Percentiles rank a stretch among this genome's conserved stretches.
These are phyloP conservation scores for Aphidius ervi DNA, from an alignment of 1,140 invertebrate species.

Conservation along the genomic window DNA sequence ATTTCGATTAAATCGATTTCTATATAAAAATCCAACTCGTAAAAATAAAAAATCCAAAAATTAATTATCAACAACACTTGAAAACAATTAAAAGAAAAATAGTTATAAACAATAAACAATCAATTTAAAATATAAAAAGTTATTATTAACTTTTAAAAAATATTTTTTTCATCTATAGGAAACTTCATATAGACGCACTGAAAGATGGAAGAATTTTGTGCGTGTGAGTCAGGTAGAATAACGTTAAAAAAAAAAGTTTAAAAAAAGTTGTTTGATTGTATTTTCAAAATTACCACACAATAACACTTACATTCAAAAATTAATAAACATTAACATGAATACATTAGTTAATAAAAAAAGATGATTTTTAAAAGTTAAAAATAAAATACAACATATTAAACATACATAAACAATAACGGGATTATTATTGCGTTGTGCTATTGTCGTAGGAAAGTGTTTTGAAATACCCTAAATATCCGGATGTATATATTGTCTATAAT, in stretches of 20 bases:
- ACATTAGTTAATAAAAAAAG: constrained; percentile 30
- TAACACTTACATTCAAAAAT: constrained; percentile 29
- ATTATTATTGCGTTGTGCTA: too few species aligned
- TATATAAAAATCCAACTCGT: too few species aligned
- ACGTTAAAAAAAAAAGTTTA: constrained; percentile 19
- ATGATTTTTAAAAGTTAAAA: constrained; percentile 20
- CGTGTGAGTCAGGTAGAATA: constrained; percentile 52
- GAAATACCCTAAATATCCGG: too few species aligned
- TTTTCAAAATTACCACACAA: background rate
- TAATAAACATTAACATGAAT: constrained; percentile 36
- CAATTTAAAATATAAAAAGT: constrained; percentile 6
- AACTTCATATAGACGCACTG: constrained; percentile 66
- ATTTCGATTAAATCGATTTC: too few species aligned
- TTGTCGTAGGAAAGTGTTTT: too few species aligned
- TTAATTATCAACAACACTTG: background rate
- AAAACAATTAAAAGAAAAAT: constrained; percentile 4
- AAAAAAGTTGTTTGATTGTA: constrained; percentile 12
- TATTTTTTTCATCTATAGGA: constrained; percentile 56
- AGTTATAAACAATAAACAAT: constrained; percentile 6
- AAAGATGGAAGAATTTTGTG: constrained; percentile 55
- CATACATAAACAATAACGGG: background rate
- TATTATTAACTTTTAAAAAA: constrained; percentile 43
- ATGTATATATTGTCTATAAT: too few species aligned
- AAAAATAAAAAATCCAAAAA: too few species aligned
- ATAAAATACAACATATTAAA: background rate